Percentiles rank a stretch among this genome's conserved stretches.
Conservation (phyloP, 2,113 vertebrate genomes). For the Planiliza haematocheilus region DNA sequence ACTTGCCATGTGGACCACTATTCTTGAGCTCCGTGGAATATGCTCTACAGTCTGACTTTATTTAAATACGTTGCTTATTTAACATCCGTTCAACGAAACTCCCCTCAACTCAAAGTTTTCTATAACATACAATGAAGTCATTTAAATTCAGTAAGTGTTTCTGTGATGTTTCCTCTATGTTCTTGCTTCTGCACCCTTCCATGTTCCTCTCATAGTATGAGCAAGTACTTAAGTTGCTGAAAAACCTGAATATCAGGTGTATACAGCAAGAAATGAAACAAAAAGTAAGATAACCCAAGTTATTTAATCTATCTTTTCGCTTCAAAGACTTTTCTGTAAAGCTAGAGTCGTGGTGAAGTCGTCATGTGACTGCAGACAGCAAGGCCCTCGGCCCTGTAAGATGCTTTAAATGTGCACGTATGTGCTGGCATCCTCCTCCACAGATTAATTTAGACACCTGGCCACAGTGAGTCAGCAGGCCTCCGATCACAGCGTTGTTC, state of each 20-base stretch:
- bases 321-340: slow-evolving; percentile 1
- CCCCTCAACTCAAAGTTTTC: too few species aligned
- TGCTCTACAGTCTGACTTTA: background rate
- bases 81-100: too few species aligned
- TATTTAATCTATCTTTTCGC: too few species aligned
- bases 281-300: too few species aligned
- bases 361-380: background rate
- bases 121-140: background rate
- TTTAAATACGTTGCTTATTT: too few species aligned
- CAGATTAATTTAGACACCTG: slow-evolving; percentile 41
- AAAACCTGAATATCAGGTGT: too few species aligned
- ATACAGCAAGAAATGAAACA: too few species aligned
- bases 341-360: background rate
- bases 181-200: too few species aligned
- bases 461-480: slow-evolving; percentile 11
- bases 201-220: too few species aligned
- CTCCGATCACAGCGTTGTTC: background rate
- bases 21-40: slow-evolving; percentile 28
- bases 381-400: too few species aligned
- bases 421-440: slow-evolving; percentile 13
- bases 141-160: background rate
- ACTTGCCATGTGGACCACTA: background rate
- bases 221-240: too few species aligned
- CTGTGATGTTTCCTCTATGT: too few species aligned
- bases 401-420: background rate